Evolutionary conservation across 2,113 vertebrate genomes (phyloP).

Genomic region (Rhabdomys dilectus): DNA sequence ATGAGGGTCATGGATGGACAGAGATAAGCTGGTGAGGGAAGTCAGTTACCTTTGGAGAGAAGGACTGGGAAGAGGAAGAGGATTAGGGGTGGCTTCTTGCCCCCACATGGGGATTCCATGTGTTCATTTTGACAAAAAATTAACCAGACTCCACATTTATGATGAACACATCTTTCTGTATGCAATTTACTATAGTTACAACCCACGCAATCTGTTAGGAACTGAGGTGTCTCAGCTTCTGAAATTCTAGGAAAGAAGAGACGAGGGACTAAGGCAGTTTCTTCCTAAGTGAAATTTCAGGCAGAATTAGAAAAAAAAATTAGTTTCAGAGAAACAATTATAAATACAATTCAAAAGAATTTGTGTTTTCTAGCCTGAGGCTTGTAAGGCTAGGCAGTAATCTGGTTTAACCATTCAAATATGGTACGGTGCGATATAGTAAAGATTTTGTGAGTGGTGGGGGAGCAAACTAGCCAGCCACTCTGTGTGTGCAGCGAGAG

Average conservation of each 20-base stretch:
- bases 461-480: not conserved
- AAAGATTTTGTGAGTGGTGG: not conserved
- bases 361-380: constrained; percentile 6
- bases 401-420: not conserved
- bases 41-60: not conserved
- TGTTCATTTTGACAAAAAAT: not conserved
- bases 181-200: not conserved
- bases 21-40: not conserved
- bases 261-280: constrained; percentile 34
- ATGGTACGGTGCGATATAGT: not conserved
- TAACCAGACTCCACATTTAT: not conserved
- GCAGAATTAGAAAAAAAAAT: not conserved
- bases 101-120: not conserved
- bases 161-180: not conserved
- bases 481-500: not conserved
- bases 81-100: not conserved
- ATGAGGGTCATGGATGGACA: not conserved
- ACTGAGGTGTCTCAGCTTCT: constrained; percentile 36
- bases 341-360: not conserved
- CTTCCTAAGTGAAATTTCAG: constrained; percentile 48
- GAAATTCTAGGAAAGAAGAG: constrained; percentile 26
- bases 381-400: not conserved
- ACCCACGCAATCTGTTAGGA: constrained; percentile 25
- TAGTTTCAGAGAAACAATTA: constrained; percentile 14
- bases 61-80: not conserved